Conservation (phyloP, 2,888 invertebrate genomes). For the Dromius quadrimaculatus region DNA sequence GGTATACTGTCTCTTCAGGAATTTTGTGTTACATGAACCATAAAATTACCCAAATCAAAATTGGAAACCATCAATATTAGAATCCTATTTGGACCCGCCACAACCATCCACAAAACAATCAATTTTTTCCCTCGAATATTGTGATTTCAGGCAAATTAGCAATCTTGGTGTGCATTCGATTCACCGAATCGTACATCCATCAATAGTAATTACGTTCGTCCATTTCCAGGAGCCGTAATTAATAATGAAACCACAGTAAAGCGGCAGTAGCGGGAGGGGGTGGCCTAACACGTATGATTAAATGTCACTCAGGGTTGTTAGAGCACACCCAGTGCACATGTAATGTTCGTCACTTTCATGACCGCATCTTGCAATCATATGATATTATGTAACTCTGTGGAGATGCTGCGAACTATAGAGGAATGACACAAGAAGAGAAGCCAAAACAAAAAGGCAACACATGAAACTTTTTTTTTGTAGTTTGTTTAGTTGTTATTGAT, state of each 20-base stretch:
- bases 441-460: too few species aligned
- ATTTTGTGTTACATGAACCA: too few species aligned
- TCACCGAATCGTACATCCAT: neutral
- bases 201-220: constrained; percentile 3
- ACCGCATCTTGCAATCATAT: neutral
- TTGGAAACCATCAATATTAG: too few species aligned
- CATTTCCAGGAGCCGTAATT: neutral
- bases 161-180: too few species aligned
- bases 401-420: neutral
- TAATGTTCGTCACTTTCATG: constrained; percentile 6
- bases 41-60: too few species aligned
- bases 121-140: too few species aligned
- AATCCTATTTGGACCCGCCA: too few species aligned
- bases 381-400: neutral
- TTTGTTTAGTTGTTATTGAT: too few species aligned
- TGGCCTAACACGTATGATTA: constrained; percentile 7
- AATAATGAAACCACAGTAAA: constrained; percentile 1
- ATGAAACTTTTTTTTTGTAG: too few species aligned
- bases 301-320: constrained; percentile 20
- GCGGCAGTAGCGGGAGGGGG: neutral
- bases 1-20: too few species aligned
- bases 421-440: neutral
- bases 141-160: too few species aligned
- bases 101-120: too few species aligned
- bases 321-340: neutral